phyloP scores from a whole-genome alignment of 2,888 invertebrate genomes.

The Opisthograptis luteolata region DNA sequence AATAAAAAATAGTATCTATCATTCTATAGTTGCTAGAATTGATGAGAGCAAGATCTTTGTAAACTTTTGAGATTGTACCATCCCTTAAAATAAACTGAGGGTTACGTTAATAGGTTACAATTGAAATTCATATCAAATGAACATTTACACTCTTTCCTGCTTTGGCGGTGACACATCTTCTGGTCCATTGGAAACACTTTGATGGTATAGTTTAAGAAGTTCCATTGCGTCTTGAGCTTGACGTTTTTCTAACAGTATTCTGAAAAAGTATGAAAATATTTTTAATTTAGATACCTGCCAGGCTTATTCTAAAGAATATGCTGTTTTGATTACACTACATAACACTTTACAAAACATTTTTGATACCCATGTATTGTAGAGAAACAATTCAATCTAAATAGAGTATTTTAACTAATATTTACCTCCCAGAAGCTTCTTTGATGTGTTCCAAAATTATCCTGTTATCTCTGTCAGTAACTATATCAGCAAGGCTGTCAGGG shows the following conservation, averaged over 20 bases:
- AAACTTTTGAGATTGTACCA: constrained; percentile 81
- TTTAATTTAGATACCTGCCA: too few species aligned
- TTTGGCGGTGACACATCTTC: constrained; percentile 78
- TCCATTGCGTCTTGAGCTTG: constrained; percentile 95
- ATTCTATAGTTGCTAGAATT: constrained; percentile 20
- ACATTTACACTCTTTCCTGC: constrained; percentile 72
- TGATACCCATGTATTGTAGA: too few species aligned
- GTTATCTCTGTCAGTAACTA: constrained; percentile 89
- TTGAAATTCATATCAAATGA: constrained; percentile 27
- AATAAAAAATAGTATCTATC: constrained; percentile 29
- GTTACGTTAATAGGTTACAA: constrained; percentile 55
- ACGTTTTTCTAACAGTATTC: constrained; percentile 91
- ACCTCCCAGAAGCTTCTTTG: constrained; percentile 93
- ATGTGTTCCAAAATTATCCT: constrained; percentile 91
- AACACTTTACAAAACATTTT: too few species aligned
- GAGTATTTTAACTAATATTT: constrained; percentile 18
- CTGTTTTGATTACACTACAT: too few species aligned
- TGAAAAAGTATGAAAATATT: too few species aligned
- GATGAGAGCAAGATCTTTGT: constrained; percentile 54
- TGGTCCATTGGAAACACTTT: constrained; percentile 79
- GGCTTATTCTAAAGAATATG: too few species aligned
- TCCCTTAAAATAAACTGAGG: constrained; percentile 73
- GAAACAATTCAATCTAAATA: neutral
- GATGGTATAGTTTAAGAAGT: constrained; percentile 89
- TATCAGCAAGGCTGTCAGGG: constrained; percentile 93